Evolutionary conservation across 2,797 vertebrate species (phyloP).

Genomic region (Urosaurus nigricauda): DNA sequence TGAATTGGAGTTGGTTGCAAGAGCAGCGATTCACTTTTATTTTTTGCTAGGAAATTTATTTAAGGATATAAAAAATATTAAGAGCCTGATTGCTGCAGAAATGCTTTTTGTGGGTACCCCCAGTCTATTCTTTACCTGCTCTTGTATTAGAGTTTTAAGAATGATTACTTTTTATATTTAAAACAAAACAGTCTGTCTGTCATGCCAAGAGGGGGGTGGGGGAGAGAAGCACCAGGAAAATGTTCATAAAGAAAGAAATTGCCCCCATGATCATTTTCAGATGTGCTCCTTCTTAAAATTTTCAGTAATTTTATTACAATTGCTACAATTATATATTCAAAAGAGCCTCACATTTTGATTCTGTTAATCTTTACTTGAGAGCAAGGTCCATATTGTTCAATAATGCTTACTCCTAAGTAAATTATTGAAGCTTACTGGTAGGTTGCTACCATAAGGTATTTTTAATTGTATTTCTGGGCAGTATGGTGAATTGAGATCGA

Average conservation of each 20-base stretch:
- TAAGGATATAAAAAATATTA: too few relatives aligned
- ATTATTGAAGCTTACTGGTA: neutral
- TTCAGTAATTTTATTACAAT: slow-evolving; percentile 1
- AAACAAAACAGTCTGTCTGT: neutral
- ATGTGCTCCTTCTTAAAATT: neutral
- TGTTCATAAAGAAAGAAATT: neutral
- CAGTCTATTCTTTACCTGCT: too few relatives aligned
- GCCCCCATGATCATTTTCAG: neutral
- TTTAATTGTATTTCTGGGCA: neutral
- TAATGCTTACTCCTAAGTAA: neutral
- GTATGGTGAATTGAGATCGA: neutral
- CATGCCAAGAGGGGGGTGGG: too few relatives aligned
- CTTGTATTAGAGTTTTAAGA: slow-evolving; percentile 3
- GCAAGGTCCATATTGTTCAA: neutral
- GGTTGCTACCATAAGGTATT: neutral
- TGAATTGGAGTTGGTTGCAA: too few relatives aligned
- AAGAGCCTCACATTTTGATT: neutral
- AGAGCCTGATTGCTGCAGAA: too few relatives aligned
- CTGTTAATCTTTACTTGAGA: neutral
- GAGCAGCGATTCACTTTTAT: too few relatives aligned
- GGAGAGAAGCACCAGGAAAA: neutral
- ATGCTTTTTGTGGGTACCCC: too few relatives aligned
- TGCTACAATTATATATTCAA: neutral
- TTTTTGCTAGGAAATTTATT: too few relatives aligned
- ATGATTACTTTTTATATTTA: neutral